phyloP scores from a whole-genome alignment of 2,113 vertebrate genomes.

The Centropus bengalensis region DNA sequence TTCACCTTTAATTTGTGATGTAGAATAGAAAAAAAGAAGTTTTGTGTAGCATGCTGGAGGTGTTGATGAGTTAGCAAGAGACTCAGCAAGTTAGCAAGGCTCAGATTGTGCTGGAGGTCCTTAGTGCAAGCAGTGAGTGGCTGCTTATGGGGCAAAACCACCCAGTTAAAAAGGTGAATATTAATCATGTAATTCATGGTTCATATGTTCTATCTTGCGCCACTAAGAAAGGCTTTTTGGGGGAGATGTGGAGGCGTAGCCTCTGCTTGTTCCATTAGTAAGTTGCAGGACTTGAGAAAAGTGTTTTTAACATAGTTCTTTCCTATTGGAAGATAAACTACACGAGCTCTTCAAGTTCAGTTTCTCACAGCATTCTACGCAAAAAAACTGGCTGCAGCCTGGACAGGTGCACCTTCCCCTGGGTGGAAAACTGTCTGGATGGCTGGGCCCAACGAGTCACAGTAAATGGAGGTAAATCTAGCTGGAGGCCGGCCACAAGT shows the following conservation, averaged over 20 bases:
- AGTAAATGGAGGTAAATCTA: too few species aligned
- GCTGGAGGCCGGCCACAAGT: too few species aligned
- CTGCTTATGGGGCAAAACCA: background rate
- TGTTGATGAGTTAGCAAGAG: fast-evolving
- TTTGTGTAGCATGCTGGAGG: background rate
- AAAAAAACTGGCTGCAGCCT: too few species aligned
- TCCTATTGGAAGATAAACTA: background rate
- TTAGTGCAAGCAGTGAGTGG: fast-evolving
- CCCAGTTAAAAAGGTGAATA: background rate
- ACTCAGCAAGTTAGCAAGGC: too few species aligned
- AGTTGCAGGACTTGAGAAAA: background rate
- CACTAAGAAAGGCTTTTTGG: background rate
- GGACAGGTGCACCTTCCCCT: too few species aligned
- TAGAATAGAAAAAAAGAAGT: fast-evolving
- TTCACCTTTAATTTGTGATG: background rate
- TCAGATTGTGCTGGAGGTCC: background rate
- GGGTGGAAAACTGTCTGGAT: too few species aligned
- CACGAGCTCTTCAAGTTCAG: background rate
- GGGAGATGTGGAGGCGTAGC: background rate
- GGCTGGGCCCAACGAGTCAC: too few species aligned
- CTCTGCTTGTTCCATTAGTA: background rate
- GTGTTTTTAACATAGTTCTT: background rate
- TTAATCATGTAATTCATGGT: background rate
- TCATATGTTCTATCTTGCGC: background rate
- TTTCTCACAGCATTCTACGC: too few species aligned